A percentile compares a stretch with the other conserved stretches of the same genome.
Conservation (phyloP, 2,888 invertebrate species). For the Eulithis testata region DNA sequence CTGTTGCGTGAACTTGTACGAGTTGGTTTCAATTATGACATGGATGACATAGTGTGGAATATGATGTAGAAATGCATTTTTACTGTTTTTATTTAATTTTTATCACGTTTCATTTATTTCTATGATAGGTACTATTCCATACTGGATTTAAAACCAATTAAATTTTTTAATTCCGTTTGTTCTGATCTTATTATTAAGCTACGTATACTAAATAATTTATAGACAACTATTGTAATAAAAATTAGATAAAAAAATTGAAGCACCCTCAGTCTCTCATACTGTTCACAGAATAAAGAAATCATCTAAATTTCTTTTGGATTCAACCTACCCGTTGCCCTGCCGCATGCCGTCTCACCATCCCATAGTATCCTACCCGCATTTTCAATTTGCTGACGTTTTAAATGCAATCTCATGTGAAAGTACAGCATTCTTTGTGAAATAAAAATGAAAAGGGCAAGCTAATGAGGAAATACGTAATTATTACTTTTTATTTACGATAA, state of each 20-base stretch:
- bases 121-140: no score
- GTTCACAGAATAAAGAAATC: no score
- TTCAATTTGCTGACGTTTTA: slow-evolving; percentile 30
- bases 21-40: slow-evolving; percentile 40
- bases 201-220: no score
- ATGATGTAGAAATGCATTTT: not conserved
- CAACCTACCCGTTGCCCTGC: not conserved
- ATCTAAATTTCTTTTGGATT: no score
- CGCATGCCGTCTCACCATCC: not conserved
- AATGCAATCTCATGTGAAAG: slow-evolving; percentile 20
- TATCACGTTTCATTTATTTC: no score
- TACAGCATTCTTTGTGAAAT: slow-evolving; percentile 14
- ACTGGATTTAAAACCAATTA: no score
- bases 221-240: no score
- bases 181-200: no score
- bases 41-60: not conserved
- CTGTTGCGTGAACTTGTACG: slow-evolving; percentile 40
- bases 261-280: no score
- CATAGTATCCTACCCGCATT: slow-evolving; percentile 38
- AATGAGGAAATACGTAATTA: slow-evolving; percentile 22
- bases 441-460: slow-evolving; percentile 8
- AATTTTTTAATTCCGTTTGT: no score
- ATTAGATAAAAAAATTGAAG: no score
- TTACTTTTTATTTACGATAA: slow-evolving; percentile 12
- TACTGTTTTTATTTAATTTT: not conserved